Evolutionary conservation across 2,797 vertebrate genomes (phyloP).

Genomic region (Danio albolineatus): DNA sequence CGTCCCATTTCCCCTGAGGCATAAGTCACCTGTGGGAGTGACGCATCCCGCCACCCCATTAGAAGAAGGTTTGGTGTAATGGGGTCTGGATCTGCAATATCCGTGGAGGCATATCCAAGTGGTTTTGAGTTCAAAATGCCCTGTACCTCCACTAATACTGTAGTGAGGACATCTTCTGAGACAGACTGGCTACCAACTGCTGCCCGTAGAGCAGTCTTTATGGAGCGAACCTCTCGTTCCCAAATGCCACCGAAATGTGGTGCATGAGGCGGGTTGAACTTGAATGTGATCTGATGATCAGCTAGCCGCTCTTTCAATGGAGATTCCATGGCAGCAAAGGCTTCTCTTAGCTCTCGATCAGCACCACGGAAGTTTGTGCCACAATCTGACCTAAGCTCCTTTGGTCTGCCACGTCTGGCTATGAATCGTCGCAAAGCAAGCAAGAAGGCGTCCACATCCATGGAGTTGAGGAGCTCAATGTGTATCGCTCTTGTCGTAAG

Average conservation of each 20-base stretch:
- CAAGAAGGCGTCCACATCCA: neutral
- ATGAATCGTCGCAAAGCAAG: neutral
- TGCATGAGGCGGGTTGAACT: neutral
- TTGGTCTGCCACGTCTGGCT: neutral
- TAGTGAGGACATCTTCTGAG: neutral
- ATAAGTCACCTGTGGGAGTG: no score
- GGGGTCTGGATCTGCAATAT: no score
- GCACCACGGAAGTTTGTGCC: neutral
- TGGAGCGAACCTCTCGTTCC: neutral
- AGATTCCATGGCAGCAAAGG: neutral
- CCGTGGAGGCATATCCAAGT: no score
- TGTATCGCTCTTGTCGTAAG: no score
- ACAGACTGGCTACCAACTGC: neutral
- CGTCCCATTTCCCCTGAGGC: no score
- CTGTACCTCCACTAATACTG: no score
- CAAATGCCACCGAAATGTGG: neutral
- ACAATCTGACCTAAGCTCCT: neutral
- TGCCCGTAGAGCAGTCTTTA: neutral
- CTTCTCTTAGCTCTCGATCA: neutral
- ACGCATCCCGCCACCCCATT: no score
- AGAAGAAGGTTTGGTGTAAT: no score
- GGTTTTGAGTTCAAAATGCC: no score
- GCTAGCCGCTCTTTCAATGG: neutral
- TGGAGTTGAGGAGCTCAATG: no score
- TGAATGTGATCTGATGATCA: neutral